Conservation (phyloP, 2,797 vertebrate species). For the Mionectes olivaceus region DNA sequence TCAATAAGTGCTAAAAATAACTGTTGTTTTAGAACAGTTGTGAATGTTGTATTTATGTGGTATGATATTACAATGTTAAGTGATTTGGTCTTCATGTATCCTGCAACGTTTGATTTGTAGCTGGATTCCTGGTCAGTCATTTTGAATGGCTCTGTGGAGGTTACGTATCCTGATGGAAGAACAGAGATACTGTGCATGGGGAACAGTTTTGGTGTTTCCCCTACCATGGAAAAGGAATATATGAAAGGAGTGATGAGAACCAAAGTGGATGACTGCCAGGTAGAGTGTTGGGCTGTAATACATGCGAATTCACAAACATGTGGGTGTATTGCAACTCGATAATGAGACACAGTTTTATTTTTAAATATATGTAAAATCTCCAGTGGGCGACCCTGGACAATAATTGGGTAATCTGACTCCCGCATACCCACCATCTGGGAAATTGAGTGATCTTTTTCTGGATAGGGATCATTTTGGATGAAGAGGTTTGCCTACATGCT, state of each 20-base stretch:
- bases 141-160: conserved; percentile 97
- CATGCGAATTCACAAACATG: background rate
- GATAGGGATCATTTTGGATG: background rate
- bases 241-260: conserved; percentile 99
- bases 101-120: conserved; percentile 72
- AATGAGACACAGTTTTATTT: background rate
- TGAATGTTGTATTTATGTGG: background rate
- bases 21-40: background rate
- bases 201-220: conserved; percentile 98
- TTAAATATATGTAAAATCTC: background rate
- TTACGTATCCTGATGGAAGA: conserved; percentile 92
- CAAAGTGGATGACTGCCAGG: conserved; percentile 99
- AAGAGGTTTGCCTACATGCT: background rate
- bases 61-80: background rate
- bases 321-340: background rate
- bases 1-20: background rate
- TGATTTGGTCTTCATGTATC: background rate
- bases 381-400: background rate
- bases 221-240: conserved; percentile 97
- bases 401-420: background rate
- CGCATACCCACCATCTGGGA: background rate
- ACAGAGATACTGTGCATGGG: conserved; percentile 98
- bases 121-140: conserved; percentile 99
- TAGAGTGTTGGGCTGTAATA: conserved; percentile 55
- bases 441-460: background rate